Conservation (phyloP, 2,888 invertebrate species). For the Acronicta aceris region DNA sequence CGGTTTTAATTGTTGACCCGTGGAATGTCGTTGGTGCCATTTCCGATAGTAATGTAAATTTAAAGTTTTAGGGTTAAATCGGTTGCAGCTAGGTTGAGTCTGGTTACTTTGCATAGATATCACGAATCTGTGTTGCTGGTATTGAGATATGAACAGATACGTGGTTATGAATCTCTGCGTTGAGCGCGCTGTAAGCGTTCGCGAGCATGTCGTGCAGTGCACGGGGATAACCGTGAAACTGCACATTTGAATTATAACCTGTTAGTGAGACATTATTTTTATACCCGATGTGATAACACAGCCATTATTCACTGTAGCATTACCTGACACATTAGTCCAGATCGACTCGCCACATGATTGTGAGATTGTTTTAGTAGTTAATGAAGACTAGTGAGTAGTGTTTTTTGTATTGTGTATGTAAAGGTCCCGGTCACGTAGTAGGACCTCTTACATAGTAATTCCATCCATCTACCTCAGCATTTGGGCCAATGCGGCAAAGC, state of each 20-base stretch:
- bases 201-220: slow-evolving; percentile 4
- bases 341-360: slow-evolving; percentile 70
- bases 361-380: slow-evolving; percentile 78
- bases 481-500: slow-evolving; percentile 86
- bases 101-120: slow-evolving; percentile 57
- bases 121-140: slow-evolving; percentile 39
- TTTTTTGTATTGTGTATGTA: slow-evolving; percentile 82
- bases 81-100: slow-evolving; percentile 67
- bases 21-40: slow-evolving; percentile 88
- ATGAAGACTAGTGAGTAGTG: slow-evolving; percentile 81
- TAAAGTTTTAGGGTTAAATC: slow-evolving; percentile 71
- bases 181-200: slow-evolving; percentile 16
- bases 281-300: slow-evolving; percentile 67
- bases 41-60: slow-evolving; percentile 82
- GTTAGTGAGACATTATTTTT: slow-evolving; percentile 69
- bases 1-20: slow-evolving; percentile 86
- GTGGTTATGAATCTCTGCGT: slow-evolving; percentile 39
- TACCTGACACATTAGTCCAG: slow-evolving; percentile 70
- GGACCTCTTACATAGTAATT: slow-evolving; percentile 87
- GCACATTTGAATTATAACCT: slow-evolving; percentile 47
- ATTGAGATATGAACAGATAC: slow-evolving; percentile 30
- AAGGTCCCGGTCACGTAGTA: slow-evolving; percentile 81
- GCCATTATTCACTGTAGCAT: slow-evolving; percentile 62
- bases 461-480: slow-evolving; percentile 90
- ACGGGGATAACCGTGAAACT: slow-evolving; percentile 19